A percentile compares a stretch with the other conserved stretches of the same genome.
Evolutionary conservation across 1,140 invertebrate species (phyloP).

Genomic region (Euwallacea similis): DNA sequence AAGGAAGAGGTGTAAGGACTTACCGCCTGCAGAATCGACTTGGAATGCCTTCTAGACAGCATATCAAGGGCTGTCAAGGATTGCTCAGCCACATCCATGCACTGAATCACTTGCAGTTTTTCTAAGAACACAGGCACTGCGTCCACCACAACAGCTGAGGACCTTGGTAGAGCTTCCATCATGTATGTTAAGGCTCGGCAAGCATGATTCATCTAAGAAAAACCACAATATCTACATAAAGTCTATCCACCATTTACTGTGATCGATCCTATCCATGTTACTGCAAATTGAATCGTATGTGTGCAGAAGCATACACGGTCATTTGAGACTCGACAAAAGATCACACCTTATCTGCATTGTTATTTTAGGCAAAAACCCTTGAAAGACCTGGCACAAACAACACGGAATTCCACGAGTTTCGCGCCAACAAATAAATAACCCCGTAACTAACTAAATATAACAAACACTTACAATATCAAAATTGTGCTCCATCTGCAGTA

Average conservation of each 20-base stretch:
- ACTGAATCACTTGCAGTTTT: slow-evolving; percentile 96
- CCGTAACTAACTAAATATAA: background rate
- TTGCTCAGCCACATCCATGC: slow-evolving; percentile 99
- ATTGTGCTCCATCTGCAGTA: slow-evolving; percentile 93
- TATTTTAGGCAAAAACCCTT: slow-evolving; percentile 20
- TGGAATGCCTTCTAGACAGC: slow-evolving; percentile 93
- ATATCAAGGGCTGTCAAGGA: slow-evolving; percentile 95
- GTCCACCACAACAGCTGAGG: slow-evolving; percentile 94
- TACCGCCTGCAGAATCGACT: slow-evolving; percentile 93
- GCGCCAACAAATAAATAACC: background rate
- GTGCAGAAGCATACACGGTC: slow-evolving; percentile 45
- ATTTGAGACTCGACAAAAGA: slow-evolving; percentile 40
- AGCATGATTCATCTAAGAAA: slow-evolving; percentile 91
- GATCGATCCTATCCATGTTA: no score
- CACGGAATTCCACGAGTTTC: background rate
- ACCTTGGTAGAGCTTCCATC: slow-evolving; percentile 97
- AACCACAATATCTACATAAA: slow-evolving; percentile 13
- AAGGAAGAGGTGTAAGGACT: slow-evolving; percentile 46
- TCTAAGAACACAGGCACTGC: slow-evolving; percentile 95
- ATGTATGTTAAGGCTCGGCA: slow-evolving; percentile 98
- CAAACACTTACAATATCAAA: slow-evolving; percentile 84
- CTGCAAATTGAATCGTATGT: slow-evolving; percentile 18
- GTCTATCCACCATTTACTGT: no score
- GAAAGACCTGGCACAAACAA: background rate
- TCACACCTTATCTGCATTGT: slow-evolving; percentile 44